These are phyloP conservation scores for Drosophila heteroneura DNA, from an alignment of 2,888 invertebrate species.

Conservation along the genomic window DNA sequence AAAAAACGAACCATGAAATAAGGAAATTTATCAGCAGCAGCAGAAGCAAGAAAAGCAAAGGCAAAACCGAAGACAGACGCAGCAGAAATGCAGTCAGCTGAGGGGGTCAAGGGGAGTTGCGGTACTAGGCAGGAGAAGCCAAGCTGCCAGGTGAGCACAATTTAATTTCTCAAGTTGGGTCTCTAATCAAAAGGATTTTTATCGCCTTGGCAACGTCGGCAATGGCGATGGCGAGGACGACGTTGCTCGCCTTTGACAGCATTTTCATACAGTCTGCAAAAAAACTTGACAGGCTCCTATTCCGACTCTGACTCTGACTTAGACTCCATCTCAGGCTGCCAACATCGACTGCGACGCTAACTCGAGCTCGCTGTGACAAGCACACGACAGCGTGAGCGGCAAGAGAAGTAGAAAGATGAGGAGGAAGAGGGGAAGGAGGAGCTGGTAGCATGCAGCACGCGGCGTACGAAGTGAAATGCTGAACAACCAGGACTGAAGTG, in stretches of 20 bases:
- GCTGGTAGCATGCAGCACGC: slow-evolving; percentile 67
- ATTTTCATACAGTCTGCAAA: slow-evolving; percentile 53
- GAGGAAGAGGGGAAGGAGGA: slow-evolving; percentile 10
- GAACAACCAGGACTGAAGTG: slow-evolving; percentile 67
- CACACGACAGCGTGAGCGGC: slow-evolving; percentile 34
- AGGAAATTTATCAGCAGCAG: slow-evolving; percentile 75
- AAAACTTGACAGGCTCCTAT: slow-evolving; percentile 54
- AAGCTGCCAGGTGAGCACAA: slow-evolving; percentile 77
- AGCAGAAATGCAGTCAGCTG: slow-evolving; percentile 54
- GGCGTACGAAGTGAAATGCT: slow-evolving; percentile 31
- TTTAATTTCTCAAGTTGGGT: slow-evolving; percentile 79
- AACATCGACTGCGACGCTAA: slow-evolving; percentile 21
- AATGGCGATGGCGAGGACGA: background rate
- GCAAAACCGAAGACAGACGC: slow-evolving; percentile 57
- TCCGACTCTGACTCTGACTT: slow-evolving; percentile 29
- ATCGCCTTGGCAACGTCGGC: slow-evolving; percentile 63
- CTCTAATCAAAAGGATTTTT: slow-evolving; percentile 81
- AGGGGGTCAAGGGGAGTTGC: background rate
- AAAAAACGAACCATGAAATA: slow-evolving; percentile 80
- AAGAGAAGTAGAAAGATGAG: background rate
- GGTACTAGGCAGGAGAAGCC: slow-evolving; percentile 22
- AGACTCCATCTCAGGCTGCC: slow-evolving; percentile 6
- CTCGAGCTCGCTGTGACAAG: slow-evolving; percentile 49
- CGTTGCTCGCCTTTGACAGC: slow-evolving; percentile 66
- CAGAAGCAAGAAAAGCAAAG: slow-evolving; percentile 38